Evolutionary conservation across 2,797 vertebrate species (phyloP), one percentile per base, ranked within the genome.

Genomic region (Gobio occitaniae): DNA sequence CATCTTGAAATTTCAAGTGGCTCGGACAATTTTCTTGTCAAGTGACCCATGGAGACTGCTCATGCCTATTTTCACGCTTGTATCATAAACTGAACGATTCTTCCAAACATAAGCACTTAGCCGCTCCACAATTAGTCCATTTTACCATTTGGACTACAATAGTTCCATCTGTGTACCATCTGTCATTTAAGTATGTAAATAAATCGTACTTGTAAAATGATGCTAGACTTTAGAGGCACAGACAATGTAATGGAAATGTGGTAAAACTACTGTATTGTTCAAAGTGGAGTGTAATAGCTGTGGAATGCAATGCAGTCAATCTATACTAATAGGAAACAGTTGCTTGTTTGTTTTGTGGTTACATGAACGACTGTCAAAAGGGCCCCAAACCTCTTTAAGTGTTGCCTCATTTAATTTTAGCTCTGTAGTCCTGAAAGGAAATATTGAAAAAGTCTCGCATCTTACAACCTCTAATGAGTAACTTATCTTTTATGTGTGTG

Each of bases 281-380:
- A 68, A 68, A 21, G 65, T 12, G 29, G 25, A 74, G 41, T 10
- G 52, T 65, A 75, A 75, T 32, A 63, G 41, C 72, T 63, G 19
- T 76, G 47, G 81, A 75, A 75, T 77, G 72, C 32, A 65, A 21
- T 68, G 25, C 48, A 41, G 21, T 54, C 48, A 6, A 50, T 47
- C 65, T 11, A 56, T 56, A 36, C 72, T 69, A 78, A 84, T 84
- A 56, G n/a, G 59, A 77, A 83, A 68, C 82, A 77, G 65, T 76
- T 77, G 82, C 44, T 44, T 48, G n/a, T 76, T 76, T 76, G 61
- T 52, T 66, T 41, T 29, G 71, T 4, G 44, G 47, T 65, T 75
- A 41, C 29, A 38, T n/a, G 1, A 6, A 48, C 32, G 78, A 15
- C 47, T 69, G 48, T 54, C 8, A 25, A 38, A 80, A 54, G 32